Base-by-base conservation (phyloP, 2,797 vertebrate species). In the Rhynchotus rufescens region DNA sequence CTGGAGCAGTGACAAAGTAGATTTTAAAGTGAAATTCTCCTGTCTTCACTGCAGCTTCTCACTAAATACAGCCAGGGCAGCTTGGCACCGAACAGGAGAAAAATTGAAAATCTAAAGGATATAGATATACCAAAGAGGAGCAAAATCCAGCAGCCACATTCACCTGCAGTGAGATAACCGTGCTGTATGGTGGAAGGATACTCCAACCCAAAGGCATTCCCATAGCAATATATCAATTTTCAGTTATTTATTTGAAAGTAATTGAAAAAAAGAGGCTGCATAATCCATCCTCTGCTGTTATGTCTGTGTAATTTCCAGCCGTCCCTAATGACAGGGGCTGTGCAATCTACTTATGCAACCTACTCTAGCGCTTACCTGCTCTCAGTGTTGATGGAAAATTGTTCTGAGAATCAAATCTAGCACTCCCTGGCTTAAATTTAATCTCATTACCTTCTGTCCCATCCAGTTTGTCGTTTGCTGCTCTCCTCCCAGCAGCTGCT, bases 211-310 rank as follows among this genome's bases (percentile, higher is more conserved):
- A 0, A 60, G 59, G 8, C 12, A 32, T 40, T 84, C 13, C 47
- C 14, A 42, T 0, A 30, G 15, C 28, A 54, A 51, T 13, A 67
- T 0, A 32, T 10, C 36, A 45, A 10, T 5, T 2, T 26, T 66
- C 52, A 66, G 23, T 25, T 51, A 7, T 15, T 3, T 44, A 59
- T 28, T 23, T 62, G 17, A 60, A 80, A 79, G 64, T 19, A 69
- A 47, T 52, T 36, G 38, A 36, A 36, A 36, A 38, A 32, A 1
- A 38, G 6, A 25, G 8, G n/a, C 19, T 36, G n/a, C 23, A 49
- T 13, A 28, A 14, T 44, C 20, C 75, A 74, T 19, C 4, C 15
- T 5, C 23, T 60, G 59, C 16, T 74, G 32, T 62, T 23, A 32
- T 4, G 74, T 13, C 40, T 30, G 7, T 26, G 15, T 42, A 36